Conservation (phyloP, 1,140 invertebrate genomes). For the Leptopilina clavipes region DNA sequence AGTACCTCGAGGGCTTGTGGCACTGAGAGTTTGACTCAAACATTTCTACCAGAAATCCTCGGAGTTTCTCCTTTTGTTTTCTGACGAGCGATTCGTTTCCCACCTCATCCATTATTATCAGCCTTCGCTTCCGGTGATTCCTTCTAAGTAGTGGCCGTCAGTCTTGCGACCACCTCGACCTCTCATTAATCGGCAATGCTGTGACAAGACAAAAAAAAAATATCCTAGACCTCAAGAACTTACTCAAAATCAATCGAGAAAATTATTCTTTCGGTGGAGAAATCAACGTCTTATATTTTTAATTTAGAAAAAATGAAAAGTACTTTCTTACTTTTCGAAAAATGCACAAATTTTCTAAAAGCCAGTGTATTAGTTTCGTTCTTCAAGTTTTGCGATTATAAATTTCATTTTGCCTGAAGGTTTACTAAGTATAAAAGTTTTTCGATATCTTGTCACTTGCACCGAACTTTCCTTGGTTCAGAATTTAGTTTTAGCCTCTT, state of each 20-base stretch:
- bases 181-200: conserved; percentile 31
- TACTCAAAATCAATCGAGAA: background rate
- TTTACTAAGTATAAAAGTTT: conserved; percentile 21
- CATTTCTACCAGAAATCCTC: conserved; percentile 21
- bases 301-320: background rate
- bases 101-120: conserved; percentile 28
- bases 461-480: conserved; percentile 15
- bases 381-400: conserved; percentile 9
- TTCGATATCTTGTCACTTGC: conserved; percentile 23
- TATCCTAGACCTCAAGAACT: background rate
- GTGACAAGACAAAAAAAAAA: conserved; percentile 8
- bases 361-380: too few species aligned
- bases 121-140: conserved; percentile 15
- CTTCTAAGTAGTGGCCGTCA: conserved; percentile 29
- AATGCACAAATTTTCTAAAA: background rate
- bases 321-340: too few species aligned
- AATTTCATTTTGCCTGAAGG: background rate
- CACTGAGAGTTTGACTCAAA: background rate
- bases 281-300: too few species aligned
- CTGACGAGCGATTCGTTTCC: conserved; percentile 21
- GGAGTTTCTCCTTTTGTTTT: conserved; percentile 15
- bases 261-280: too few species aligned
- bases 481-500: conserved; percentile 21
- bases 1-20: conserved; percentile 10
- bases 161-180: conserved; percentile 25